phyloP scores from a whole-genome alignment of 1,140 invertebrate genomes.

The Lepidostoma basale region DNA sequence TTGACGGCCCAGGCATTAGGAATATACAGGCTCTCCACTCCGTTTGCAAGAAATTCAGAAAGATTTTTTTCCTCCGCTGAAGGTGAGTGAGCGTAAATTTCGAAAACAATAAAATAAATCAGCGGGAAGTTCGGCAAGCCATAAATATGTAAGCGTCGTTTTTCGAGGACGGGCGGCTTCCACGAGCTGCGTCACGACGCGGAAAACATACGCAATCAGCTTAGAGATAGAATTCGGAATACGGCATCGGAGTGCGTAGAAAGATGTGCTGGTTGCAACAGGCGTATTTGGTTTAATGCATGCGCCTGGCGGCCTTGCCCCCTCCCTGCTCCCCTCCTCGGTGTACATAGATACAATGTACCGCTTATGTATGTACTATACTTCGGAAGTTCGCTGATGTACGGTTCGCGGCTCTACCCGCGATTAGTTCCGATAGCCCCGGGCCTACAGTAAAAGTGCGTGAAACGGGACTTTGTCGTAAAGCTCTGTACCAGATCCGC shows the following conservation, averaged over 20 bases:
- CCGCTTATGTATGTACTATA: too few relatives aligned
- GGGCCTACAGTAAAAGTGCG: not conserved
- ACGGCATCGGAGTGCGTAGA: not conserved
- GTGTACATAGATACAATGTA: not conserved
- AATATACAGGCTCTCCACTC: too few relatives aligned
- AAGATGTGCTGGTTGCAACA: slow-evolving; percentile 22
- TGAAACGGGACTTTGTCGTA: not conserved
- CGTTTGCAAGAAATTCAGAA: too few relatives aligned
- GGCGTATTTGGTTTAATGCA: not conserved
- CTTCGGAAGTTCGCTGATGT: too few relatives aligned
- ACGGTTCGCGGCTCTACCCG: not conserved
- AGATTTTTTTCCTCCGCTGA: too few relatives aligned
- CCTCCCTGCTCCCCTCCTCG: not conserved
- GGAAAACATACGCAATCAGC: too few relatives aligned
- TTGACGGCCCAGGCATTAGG: too few relatives aligned
- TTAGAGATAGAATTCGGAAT: not conserved
- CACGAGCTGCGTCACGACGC: not conserved
- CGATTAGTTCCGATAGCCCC: not conserved
- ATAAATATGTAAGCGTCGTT: not conserved
- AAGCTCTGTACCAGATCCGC: not conserved
- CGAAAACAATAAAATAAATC: not conserved
- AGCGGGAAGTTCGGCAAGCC: not conserved
- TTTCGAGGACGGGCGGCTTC: not conserved
- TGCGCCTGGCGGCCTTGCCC: slow-evolving; percentile 25
- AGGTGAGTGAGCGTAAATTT: not conserved